Evolutionary conservation across 1,140 invertebrate genomes (phyloP), one percentile per base, ranked within the genome.

Genomic region (Drosophila tani): DNA sequence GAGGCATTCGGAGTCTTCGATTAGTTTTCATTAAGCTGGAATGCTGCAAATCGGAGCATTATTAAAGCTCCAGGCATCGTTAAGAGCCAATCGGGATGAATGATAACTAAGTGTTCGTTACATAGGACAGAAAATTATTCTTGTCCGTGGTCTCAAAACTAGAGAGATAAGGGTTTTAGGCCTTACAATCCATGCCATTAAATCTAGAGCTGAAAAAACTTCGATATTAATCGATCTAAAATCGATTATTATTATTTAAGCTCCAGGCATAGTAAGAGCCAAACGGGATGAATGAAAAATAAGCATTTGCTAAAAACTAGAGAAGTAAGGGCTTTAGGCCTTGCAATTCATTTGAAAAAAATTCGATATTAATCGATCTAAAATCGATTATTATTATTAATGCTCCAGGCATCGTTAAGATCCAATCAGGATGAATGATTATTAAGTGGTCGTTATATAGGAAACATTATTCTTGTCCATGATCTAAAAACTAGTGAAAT

Each of bases 21-120:
- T 73, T 43, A 19, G 45, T 43, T 58, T 50, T 50, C 43, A 43
- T 41, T 73, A 27, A 11, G 35, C n/a, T 12, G 12, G 41, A 58
- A 35, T 38, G n/a, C 41, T 47, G 55, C 17, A 14, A 59, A 15
- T 40, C 47, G 19, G 3, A 17, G 59, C 32, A 27, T 14, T 55
- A 45, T 46, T 17, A 45, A 45, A 45, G 55, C 35, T n/a, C 21
- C 24, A 41, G 55, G 19, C 51, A 41, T 41, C 19, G 15, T n/a
- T 57, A 24, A 24, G 0, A 35, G 12, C 32, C 19, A 8, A 15
- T 21, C 12, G 21, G 32, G 32, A 21, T 38, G 51, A 35, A 55
- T 35, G 1, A 53, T 38, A 21, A 4, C 38, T 38, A 21, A 3
- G 3, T 11, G 27, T n/a, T 32, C 9, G 32, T 17, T 0, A 11